Conservation (phyloP, 2,888 invertebrate species). For the Andrena haemorrhoa region DNA sequence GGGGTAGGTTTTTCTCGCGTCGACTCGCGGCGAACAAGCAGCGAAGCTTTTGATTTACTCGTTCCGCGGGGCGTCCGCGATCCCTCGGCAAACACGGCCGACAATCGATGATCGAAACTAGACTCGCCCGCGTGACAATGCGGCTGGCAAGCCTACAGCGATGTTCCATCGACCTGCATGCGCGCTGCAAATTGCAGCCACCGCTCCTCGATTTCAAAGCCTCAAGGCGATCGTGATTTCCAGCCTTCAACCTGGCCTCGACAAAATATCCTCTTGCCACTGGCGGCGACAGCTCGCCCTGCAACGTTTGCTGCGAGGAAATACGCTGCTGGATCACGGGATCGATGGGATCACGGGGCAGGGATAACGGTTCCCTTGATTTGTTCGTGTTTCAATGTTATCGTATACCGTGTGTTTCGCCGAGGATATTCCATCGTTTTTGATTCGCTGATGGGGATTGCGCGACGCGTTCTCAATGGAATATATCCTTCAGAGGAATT, state of each 20-base stretch:
- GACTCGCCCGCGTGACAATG: constrained; percentile 38
- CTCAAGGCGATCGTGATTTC: constrained; percentile 69
- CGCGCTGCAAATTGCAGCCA: constrained; percentile 55
- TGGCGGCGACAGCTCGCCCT: neutral
- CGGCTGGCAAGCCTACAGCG: constrained; percentile 18
- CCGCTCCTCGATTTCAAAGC: constrained; percentile 61
- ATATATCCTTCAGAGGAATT: neutral
- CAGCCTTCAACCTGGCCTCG: constrained; percentile 21
- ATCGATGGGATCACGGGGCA: constrained; percentile 8
- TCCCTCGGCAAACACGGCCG: constrained; percentile 33
- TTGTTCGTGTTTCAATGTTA: constrained; percentile 19
- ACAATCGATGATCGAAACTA: constrained; percentile 40
- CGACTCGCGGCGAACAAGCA: constrained; percentile 21
- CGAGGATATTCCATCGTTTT: neutral
- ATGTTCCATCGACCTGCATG: neutral
- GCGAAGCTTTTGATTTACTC: constrained; percentile 51
- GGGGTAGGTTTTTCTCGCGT: constrained; percentile 18
- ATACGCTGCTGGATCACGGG: constrained; percentile 22
- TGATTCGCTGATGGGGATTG: neutral
- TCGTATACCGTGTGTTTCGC: neutral
- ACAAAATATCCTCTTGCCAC: constrained; percentile 34
- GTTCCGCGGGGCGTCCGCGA: constrained; percentile 17
- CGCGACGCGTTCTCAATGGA: neutral
- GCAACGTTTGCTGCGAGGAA: constrained; percentile 3
- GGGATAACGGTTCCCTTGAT: neutral